Conservation (phyloP, 2,797 vertebrate genomes). For the Novumbra hubbsi region DNA sequence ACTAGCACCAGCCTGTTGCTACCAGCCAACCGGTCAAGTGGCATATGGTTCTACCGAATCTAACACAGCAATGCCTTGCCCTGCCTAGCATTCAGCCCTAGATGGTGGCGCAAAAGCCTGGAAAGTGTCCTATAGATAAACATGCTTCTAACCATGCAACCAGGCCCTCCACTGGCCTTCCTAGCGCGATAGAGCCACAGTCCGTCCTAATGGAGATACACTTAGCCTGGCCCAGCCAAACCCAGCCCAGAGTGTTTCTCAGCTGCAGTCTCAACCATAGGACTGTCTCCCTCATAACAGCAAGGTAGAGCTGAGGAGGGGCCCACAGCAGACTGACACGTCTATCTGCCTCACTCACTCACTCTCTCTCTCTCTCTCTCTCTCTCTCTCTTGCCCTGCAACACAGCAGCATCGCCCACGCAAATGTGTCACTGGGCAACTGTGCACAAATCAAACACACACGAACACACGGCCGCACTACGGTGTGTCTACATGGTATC, state of each 20-base stretch:
- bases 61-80: neutral
- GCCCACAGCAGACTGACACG: neutral
- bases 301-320: slow-evolving; percentile 6
- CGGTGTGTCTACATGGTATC: neutral
- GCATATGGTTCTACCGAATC: neutral
- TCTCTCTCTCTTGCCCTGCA: neutral
- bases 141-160: neutral
- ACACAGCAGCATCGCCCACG: slow-evolving; percentile 1
- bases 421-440: neutral
- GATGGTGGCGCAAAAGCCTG: neutral
- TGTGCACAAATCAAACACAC: neutral
- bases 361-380: neutral
- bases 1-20: neutral
- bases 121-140: neutral
- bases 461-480: neutral
- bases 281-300: neutral
- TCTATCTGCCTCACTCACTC: neutral
- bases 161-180: slow-evolving; percentile 2
- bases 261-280: neutral
- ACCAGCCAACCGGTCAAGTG: neutral
- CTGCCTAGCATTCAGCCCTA: neutral
- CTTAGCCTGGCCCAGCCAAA: neutral
- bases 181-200: neutral
- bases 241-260: neutral
- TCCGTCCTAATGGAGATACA: neutral